Base-by-base conservation (phyloP, 1,140 invertebrate species). In the Heliconius hewitsoni region DNA sequence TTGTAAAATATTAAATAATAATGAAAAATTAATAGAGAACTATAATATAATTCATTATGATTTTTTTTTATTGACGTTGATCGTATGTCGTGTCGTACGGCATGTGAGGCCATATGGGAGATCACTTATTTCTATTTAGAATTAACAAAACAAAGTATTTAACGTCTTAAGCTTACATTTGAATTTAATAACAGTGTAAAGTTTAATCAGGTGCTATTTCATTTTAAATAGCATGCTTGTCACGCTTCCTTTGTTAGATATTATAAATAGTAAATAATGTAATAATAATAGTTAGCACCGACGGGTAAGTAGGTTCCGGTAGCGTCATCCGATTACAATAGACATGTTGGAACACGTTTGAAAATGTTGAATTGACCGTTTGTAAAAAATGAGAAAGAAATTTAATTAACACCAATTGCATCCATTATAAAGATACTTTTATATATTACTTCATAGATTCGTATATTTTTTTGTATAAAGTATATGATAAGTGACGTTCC, bases 131-230 rank as follows among this genome's bases (percentile, higher is more conserved):
- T 27, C 60, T 66, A 27, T 66, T 66, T 66, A 66, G 60, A 66
- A 66, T 66, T 66, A 66, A 27, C 30, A 27, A 23, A 60, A 60
- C 30, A 27, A 77, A 71, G 70, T 77, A 73, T 77, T 66, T 79
- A 74, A 71, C 42, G 60, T 30, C 75, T 60, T 70, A 30, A 79
- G 66, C 74, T 80, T 76, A 55, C 55, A 73, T 66, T 66, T 80
- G 57, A 80, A 73, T 34, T 76, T 76, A 79, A 30, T 42, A 74
- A 80, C 46, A 37, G 52, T 52, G 60, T 77, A 80, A 52, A 71
- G 57, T 73, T 73, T 75, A 66, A 77, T 37, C 42, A 71, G 80
- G 80, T 81, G 80, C 80, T 81, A 81, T 70, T 81, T 74, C n/a
- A 30, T 71, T 71, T 77, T 71, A 71, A 77, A 60, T 75, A 75